These are phyloP conservation scores for Ptyas mucosa DNA, from an alignment of 2,113 vertebrate genomes.

Conservation along the genomic window DNA sequence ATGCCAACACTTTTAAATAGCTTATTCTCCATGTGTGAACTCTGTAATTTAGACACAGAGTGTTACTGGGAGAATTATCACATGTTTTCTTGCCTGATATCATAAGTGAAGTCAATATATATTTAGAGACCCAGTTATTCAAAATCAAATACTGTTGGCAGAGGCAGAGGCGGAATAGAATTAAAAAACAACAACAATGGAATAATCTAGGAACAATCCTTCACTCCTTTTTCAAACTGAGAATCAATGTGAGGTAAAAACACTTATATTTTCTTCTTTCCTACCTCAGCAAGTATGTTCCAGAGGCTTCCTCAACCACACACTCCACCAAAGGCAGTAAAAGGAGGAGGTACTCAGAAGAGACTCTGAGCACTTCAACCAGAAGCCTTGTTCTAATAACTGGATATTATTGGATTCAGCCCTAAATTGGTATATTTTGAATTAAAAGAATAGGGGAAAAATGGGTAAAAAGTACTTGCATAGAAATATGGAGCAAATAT, in stretches of 20 bases:
- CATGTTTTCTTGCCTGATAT: background rate
- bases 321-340: background rate
- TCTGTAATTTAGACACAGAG: background rate
- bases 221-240: background rate
- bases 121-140: background rate
- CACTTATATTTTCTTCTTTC: background rate
- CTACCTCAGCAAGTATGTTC: background rate
- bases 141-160: background rate
- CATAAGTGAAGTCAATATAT: background rate
- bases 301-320: background rate
- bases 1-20: background rate
- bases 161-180: background rate
- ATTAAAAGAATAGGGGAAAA: background rate
- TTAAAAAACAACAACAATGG: background rate
- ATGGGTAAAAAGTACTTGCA: background rate
- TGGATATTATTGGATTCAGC: background rate
- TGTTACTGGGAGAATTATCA: background rate
- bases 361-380: background rate
- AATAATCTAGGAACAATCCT: background rate
- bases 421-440: background rate
- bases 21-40: background rate
- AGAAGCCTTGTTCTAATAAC: background rate
- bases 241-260: background rate
- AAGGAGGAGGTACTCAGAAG: background rate
- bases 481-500: background rate